phyloP scores from a whole-genome alignment of 1,140 invertebrate species.

The Pseudomyrmex pallidus region DNA sequence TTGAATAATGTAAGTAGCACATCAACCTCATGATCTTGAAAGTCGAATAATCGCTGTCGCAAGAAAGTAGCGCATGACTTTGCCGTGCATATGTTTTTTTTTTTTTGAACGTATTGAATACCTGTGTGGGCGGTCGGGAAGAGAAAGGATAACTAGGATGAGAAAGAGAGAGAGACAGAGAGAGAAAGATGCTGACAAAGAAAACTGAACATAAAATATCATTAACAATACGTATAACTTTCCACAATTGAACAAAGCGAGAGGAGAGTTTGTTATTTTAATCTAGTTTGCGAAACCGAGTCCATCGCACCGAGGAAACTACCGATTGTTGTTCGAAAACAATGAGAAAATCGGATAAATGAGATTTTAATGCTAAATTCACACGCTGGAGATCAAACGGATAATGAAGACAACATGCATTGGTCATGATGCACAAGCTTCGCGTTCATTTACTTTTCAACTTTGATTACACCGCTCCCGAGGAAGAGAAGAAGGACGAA shows the following conservation, averaged over 20 bases:
- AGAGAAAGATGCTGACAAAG: conserved; percentile 5
- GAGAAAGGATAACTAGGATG: conserved; percentile 46
- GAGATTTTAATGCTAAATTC: not conserved
- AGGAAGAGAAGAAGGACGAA: too few species aligned
- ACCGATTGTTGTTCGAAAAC: not conserved
- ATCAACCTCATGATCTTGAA: conserved; percentile 15
- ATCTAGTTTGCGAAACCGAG: not conserved
- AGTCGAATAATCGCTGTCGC: conserved; percentile 45
- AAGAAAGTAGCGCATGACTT: conserved; percentile 52
- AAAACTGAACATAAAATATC: conserved; percentile 46
- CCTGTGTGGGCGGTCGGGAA: conserved; percentile 62
- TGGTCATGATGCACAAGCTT: too few species aligned
- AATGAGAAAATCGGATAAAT: too few species aligned
- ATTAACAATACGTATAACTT: conserved; percentile 13
- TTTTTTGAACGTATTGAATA: conserved; percentile 42
- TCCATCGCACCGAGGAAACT: not conserved
- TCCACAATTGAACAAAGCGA: not conserved
- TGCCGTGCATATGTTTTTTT: conserved; percentile 29
- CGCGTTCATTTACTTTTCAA: not conserved
- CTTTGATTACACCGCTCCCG: not conserved
- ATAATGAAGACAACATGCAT: not conserved
- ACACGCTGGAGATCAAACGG: not conserved
- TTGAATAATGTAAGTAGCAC: conserved; percentile 1
- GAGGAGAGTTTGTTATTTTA: not conserved
- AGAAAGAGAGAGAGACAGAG: not conserved